phyloP scores from a whole-genome alignment of 2,113 vertebrate species.

The Hassar affinis region DNA sequence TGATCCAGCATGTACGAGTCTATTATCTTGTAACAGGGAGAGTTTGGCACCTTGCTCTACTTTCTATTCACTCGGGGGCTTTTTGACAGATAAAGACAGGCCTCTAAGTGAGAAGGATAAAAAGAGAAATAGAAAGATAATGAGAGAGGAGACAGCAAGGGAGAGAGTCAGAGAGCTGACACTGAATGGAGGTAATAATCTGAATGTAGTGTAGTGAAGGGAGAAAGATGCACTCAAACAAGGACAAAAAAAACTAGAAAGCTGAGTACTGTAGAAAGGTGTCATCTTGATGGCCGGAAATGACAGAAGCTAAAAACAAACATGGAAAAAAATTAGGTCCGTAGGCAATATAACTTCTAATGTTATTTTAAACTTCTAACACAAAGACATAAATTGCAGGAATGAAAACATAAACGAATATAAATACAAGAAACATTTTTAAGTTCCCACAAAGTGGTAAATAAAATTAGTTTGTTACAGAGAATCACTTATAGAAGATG shows the following conservation, averaged over 20 bases:
- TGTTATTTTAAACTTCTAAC: not conserved
- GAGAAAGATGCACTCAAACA: not conserved
- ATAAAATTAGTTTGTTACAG: not conserved
- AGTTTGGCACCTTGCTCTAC: constrained; percentile 24
- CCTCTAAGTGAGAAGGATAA: constrained; percentile 8
- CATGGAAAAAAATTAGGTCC: not conserved
- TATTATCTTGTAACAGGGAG: constrained; percentile 12
- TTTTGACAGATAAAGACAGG: constrained; percentile 21
- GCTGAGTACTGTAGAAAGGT: not conserved
- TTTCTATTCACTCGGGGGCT: constrained; percentile 20
- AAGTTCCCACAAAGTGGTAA: not conserved
- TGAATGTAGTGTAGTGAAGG: not conserved
- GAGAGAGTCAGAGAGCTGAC: not conserved
- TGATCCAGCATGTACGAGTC: constrained; percentile 6
- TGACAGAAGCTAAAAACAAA: not conserved
- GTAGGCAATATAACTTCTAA: not conserved
- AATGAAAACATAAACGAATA: not conserved
- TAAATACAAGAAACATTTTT: not conserved
- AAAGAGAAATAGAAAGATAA: constrained; percentile 32
- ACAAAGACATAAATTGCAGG: not conserved
- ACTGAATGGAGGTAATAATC: constrained; percentile 16
- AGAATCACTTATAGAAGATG: not conserved
- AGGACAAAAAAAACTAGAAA: not conserved
- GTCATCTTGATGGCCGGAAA: not conserved
- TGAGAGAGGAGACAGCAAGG: constrained; percentile 2